Base-by-base conservation (phyloP, 64 coral and sea anemone species). In the Pachyseris speciosa region DNA sequence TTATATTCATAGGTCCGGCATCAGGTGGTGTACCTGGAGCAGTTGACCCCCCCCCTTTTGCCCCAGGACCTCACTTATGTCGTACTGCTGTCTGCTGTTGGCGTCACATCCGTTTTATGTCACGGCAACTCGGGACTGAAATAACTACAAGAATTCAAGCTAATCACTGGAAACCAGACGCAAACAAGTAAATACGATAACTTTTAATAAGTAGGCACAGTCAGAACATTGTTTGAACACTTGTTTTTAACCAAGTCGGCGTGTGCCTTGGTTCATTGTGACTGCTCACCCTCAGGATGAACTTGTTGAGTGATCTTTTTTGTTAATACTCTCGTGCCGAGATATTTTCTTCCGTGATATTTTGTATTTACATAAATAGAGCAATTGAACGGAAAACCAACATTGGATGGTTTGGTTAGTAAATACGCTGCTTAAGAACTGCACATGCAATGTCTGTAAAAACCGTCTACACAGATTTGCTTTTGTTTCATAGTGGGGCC, bases 141-240 rank as follows among this genome's bases (percentile, higher is more conserved):
- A 76, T 76, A 76, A 20, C 20, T 39, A 7, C 30, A 36, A 33
- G 40, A 26, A 74, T 44, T 2, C 70, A 74, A 5, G 70, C n/a
- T 74, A 40, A 74, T 74, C 70, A 74, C 16, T 37, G 67, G 34
- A 39, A 71, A 71, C 9, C 36, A 74, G 70, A 25, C 42, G 25
- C 73, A 76, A 51, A 76, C 73, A 76, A 50, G 40, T 76, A 76
- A 76, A 76, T 76, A 39, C 73, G 73, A 76, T 76, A 25, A 50
- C 26, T 51, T 76, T 10, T 10, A 24, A 15, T 76, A 29, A 76
- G 42, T 12, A 76, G 43, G 22, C n/a, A 11, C 50, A 48, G 11
- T 27, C 12, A 30, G 25, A 50, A 42, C 3, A 17, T 6, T 41
- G 69, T 72, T 69, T 69, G 31, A 36, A 69, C 20, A 37, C 65